Base-by-base conservation (phyloP, 1,140 invertebrate species). In the Sitodiplosis mosellana region DNA sequence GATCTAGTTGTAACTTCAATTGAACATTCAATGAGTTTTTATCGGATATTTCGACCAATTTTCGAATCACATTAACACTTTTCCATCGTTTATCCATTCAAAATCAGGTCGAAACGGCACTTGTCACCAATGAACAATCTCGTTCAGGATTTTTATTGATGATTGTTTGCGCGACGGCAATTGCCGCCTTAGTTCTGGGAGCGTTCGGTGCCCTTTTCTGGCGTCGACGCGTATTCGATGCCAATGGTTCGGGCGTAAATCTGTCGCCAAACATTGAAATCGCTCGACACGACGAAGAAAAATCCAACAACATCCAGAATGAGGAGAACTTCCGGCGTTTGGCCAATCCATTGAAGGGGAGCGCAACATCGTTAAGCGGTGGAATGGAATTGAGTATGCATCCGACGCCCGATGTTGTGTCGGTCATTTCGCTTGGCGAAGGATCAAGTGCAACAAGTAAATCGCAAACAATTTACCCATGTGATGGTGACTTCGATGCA, bases 241-340 rank as follows among this genome's bases (percentile, higher is more conserved):
- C 72, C 59, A 60, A 66, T 59, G 49, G 72, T 53, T 63, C 72
- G 40, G 63, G 69, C 17, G 63, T 70, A 36, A 71, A 72, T 55
- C 55, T 72, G 45, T 71, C 71, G 53, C 69, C 49, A 55, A 71
- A 60, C 54, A 69, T 70, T 53, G 73, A 66, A 52, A 74, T 69
- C 54, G 70, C 66, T 54, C 70, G 80, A 12, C 77, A 81, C 51
- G 80, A 83, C 54, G 81, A 87, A 60, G 84, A 88, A 55, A 87
- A 88, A 57, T 84, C 82, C 0, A 88, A 88, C 56, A 90, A 90
- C 60, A 66, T 88, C 38, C 85, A 89, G 59, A 89, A 89, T 61
- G 86, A 90, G 59, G 85, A 91, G 62, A 89, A 90, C 56, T 67
- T 89, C 19, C 72, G 85, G 34, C 64, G 77, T 71, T 70, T 72